Conservation (phyloP, 2,888 invertebrate genomes). For the Drosophila macrospina region DNA sequence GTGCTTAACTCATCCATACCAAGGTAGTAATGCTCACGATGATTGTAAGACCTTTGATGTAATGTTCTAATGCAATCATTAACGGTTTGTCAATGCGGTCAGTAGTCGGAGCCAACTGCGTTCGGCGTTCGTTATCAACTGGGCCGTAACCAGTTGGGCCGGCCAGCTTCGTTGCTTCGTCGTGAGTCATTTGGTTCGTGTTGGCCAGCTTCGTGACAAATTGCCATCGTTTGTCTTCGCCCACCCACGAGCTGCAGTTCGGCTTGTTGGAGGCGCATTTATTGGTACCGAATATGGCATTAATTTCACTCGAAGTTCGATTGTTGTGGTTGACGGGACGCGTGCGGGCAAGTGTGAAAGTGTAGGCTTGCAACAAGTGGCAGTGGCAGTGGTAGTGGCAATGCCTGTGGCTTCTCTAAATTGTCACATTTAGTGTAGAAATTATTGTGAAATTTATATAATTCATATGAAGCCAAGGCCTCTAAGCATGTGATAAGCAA, state of each 20-base stretch:
- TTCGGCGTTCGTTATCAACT: conserved; percentile 49
- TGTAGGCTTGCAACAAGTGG: conserved; percentile 57
- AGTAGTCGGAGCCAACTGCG: conserved; percentile 14
- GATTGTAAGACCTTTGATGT: conserved; percentile 11
- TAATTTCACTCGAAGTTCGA: conserved; percentile 51
- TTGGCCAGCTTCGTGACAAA: conserved; percentile 41
- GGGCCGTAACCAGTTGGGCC: conserved; percentile 49
- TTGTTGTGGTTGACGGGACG: conserved; percentile 43
- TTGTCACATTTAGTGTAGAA: background rate
- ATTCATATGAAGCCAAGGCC: conserved; percentile 10
- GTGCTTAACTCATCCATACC: conserved; percentile 26
- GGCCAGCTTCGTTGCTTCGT: conserved; percentile 5
- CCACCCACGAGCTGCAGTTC: conserved; percentile 51
- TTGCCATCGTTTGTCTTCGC: conserved; percentile 36
- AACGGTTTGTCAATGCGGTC: conserved; percentile 15
- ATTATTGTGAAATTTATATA: conserved; percentile 25
- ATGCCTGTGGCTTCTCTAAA: conserved; percentile 39
- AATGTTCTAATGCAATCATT: conserved; percentile 14
- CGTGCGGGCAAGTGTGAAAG: conserved; percentile 33
- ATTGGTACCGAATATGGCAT: conserved; percentile 41
- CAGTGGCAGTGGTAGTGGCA: conserved; percentile 44
- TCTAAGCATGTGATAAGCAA: conserved; percentile 34
- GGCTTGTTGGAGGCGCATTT: conserved; percentile 42
- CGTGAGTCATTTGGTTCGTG: conserved; percentile 35
- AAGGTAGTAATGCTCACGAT: conserved; percentile 7